Evolutionary conservation across 2,113 vertebrate species (phyloP), one percentile per base, ranked within the genome.

Genomic region (Daubentonia madagascariensis): DNA sequence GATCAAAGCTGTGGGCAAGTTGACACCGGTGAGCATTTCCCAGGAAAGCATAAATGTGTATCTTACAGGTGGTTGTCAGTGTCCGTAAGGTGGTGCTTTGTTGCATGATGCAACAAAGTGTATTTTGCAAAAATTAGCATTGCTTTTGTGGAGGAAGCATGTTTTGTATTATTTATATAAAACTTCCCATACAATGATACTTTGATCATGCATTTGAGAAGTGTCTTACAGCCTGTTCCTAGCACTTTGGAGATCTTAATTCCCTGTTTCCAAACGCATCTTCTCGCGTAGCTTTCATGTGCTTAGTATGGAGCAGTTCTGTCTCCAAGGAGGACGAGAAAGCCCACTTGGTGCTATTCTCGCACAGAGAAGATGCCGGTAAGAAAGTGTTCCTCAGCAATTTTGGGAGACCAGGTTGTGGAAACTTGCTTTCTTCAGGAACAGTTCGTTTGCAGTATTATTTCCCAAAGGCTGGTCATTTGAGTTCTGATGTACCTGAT

Each of bases 1-100:
- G 98, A 99, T 99, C 89, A 99, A 99, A 97, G 95, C 98, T 20
- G 99, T 99, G 20, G 97, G 98, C 81, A 99, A 99, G 98, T 89
- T 99, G 73, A 98, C 98, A 0, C 99, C 99, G 99, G 98, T 98
- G 75, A 98, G 95, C 63, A 22, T 25, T 17, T 50, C 57, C 22
- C 22, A 20, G 70, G 30, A 67, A 17, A 16, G 30, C 63, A 16
- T 7, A 65, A 35, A 65, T 8, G 12, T 25, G 63, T 37, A 35
- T 20, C 37, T 16, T 8, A 43, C 22, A 5, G 14, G 52, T 2
- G 11, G 52, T 18, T 23, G 14, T 13, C 23, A 3, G 1, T 0
- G 14, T 43, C 18, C 13, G 14, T 25, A 35, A 7, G 65, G 30
- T 11, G 14, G 11, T 1, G 22, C 25, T 22, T 13, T 32, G 8